Base-by-base conservation (phyloP, 2,113 vertebrate species). In the Pedetes capensis region DNA sequence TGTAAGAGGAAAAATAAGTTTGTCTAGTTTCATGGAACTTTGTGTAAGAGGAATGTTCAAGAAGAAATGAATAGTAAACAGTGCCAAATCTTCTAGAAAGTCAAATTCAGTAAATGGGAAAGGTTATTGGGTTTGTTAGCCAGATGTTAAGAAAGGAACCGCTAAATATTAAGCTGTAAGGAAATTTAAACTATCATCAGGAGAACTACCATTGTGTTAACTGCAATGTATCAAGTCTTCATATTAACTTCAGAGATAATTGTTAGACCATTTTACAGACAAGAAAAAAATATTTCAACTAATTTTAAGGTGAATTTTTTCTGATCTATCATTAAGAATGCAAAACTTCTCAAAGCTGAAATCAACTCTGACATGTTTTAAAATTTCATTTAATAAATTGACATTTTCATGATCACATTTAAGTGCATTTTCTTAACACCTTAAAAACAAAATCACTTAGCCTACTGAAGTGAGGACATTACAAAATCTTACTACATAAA, bases 261-360 rank as follows among this genome's bases (percentile, higher is more conserved):
- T 75, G 37, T 64, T 69, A 86, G 9, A 71, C 4, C 5, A 75
- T 64, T 82, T 93, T 89, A 82, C 5, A 79, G 53, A 32, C 4
- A 86, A 93, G 39, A 51, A 78, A 78, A 68, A 89, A 39, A 47
- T 18, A 44, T 87, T 76, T 63, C 71, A 64, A 79, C 37, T 84
- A n/a, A 57, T 25, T 75, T 95, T 72, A 80, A 93, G 63, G 47
- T 57, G 42, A 89, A n/a, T 68, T 69, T 84, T 92, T 42, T 55
- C 4, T 92, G 76, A 87, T 96, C 23, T 87, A 84, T 72, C 87
- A 81, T 76, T 23, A 89, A 88, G 47, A 95, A 23, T 76, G 78
- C 29, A 81, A 59, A 83, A 39, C 32, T 91, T 68, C n/a, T 93
- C 34, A 96, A 90, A 88, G 42, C 27, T 82, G 12, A 96, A 94